phyloP scores from a whole-genome alignment of 2,113 vertebrate species.

The Erinaceus europaeus region DNA sequence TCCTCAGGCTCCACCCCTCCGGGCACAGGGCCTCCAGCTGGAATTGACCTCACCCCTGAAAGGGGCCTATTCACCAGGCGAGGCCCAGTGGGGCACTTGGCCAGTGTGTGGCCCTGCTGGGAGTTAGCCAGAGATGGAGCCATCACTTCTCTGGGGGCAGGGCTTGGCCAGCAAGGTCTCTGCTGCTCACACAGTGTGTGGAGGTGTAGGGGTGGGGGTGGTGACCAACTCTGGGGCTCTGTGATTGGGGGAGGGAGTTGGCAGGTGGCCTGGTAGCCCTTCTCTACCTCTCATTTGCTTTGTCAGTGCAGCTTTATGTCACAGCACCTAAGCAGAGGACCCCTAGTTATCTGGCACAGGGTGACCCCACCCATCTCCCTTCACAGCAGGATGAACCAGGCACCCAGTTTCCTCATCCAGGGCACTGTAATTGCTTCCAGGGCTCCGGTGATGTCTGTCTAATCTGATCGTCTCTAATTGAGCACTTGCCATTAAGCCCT shows the following conservation, averaged over 20 bases:
- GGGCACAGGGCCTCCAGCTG: not conserved
- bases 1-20: not conserved
- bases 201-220: too few relatives aligned
- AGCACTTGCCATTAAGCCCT: not conserved
- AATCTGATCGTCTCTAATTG: not conserved
- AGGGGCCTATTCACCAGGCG: not conserved
- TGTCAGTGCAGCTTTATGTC: not conserved
- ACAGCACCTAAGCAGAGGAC: not conserved
- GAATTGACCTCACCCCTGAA: not conserved
- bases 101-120: not conserved
- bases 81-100: not conserved
- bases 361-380: not conserved
- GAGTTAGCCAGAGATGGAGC: not conserved
- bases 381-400: rapidly evolving
- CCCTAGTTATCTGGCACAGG: not conserved
- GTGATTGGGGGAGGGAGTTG: too few relatives aligned
- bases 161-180: not conserved
- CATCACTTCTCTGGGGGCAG: rapidly evolving
- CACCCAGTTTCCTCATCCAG: too few relatives aligned
- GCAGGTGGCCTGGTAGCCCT: not conserved
- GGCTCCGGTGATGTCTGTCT: not conserved
- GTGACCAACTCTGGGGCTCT: not conserved
- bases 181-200: not conserved
- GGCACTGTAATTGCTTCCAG: not conserved
- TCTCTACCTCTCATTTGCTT: not conserved